These are phyloP conservation scores for Pygoscelis antarcticus DNA, from an alignment of 2,113 vertebrate species.

Conservation along the genomic window DNA sequence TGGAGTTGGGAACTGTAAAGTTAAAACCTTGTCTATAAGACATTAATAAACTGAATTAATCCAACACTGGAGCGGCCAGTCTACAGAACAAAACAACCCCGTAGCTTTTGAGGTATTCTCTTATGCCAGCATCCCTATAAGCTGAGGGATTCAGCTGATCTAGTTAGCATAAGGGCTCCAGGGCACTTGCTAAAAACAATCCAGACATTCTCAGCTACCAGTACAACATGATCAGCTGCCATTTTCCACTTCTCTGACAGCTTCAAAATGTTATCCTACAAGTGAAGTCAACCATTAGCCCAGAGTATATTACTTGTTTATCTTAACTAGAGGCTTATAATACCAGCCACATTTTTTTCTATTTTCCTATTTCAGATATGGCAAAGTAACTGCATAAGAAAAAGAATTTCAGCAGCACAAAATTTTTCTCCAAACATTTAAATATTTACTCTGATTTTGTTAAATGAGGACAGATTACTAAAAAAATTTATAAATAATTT, in stretches of 20 bases:
- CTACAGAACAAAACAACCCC: background rate
- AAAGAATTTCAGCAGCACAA: background rate
- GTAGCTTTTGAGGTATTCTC: background rate
- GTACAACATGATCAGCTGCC: background rate
- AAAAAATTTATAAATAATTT: background rate
- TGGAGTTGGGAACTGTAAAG: background rate
- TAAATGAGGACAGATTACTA: background rate
- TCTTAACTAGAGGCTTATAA: background rate
- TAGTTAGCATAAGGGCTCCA: background rate
- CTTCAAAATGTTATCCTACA: background rate
- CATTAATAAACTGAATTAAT: background rate
- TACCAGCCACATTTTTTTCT: background rate
- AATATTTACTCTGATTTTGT: slow-evolving; percentile 15
- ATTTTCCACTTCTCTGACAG: background rate
- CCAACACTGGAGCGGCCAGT: background rate
- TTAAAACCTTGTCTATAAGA: background rate
- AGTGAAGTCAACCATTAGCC: background rate
- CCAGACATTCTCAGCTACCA: background rate
- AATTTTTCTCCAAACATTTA: background rate
- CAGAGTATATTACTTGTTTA: background rate
- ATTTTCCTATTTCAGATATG: background rate
- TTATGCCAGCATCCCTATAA: background rate
- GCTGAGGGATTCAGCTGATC: background rate
- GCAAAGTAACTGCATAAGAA: background rate
- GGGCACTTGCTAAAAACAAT: background rate